Conservation (phyloP, 2,113 vertebrate species). For the Sander lucioperca region DNA sequence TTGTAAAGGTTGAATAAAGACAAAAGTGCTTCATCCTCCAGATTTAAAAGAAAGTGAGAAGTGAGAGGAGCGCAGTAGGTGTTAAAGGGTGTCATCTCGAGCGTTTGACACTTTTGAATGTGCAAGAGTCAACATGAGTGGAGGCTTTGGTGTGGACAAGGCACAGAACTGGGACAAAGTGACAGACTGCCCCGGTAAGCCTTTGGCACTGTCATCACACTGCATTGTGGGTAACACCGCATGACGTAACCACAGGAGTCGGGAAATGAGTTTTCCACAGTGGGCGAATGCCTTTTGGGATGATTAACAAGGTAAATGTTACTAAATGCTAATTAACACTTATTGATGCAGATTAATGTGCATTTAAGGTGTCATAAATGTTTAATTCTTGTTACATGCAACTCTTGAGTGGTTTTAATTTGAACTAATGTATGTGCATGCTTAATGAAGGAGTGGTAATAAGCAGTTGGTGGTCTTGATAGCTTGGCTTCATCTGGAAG, state of each 20-base stretch:
- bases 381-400: slow-evolving; percentile 54
- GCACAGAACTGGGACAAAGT: slow-evolving; percentile 52
- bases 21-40: neutral
- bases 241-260: slow-evolving; percentile 56
- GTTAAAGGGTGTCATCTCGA: slow-evolving; percentile 49
- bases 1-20: neutral
- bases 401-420: slow-evolving; percentile 26
- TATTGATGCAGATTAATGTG: slow-evolving; percentile 67
- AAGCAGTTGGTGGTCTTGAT: neutral
- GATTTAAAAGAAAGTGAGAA: slow-evolving; percentile 31
- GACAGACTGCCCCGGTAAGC: slow-evolving; percentile 78
- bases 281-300: slow-evolving; percentile 41
- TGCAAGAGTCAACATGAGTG: slow-evolving; percentile 43
- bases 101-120: slow-evolving; percentile 64
- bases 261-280: slow-evolving; percentile 69
- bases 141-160: slow-evolving; percentile 27
- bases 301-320: slow-evolving; percentile 70
- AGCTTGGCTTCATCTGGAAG: neutral
- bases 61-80: slow-evolving; percentile 27
- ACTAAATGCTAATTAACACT: slow-evolving; percentile 67
- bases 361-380: slow-evolving; percentile 58
- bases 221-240: slow-evolving; percentile 74
- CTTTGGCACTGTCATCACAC: slow-evolving; percentile 64
- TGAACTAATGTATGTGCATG: slow-evolving; percentile 34
- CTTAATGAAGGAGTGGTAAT: slow-evolving; percentile 11